These are phyloP conservation scores for Keiferia lycopersicella DNA, from an alignment of 2,888 invertebrate species.

Conservation along the genomic window DNA sequence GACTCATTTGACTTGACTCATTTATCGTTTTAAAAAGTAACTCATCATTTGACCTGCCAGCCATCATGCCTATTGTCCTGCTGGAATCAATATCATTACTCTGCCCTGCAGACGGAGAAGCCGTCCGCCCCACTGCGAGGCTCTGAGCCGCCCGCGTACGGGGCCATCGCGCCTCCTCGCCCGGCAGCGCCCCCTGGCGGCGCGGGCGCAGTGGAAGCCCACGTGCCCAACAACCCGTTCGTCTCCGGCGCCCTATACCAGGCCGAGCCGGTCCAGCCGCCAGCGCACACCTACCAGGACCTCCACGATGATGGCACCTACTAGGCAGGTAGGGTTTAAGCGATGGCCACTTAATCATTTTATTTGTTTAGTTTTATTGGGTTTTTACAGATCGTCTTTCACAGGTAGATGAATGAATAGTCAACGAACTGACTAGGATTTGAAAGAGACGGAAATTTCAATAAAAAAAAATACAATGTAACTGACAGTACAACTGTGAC, in stretches of 20 bases:
- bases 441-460: neutral
- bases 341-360: neutral
- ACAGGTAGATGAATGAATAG: neutral
- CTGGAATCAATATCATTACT: neutral
- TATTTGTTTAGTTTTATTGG: neutral
- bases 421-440: too few relatives aligned
- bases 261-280: conserved; percentile 85
- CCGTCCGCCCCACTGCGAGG: conserved; percentile 66
- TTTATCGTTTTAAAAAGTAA: too few relatives aligned
- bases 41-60: too few relatives aligned
- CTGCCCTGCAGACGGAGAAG: conserved; percentile 55
- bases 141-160: conserved; percentile 63
- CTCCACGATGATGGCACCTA: conserved; percentile 67
- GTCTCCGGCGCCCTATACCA: conserved; percentile 82
- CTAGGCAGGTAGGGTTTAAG: conserved; percentile 38
- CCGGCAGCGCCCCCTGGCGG: conserved; percentile 58
- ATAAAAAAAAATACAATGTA: too few relatives aligned
- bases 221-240: conserved; percentile 82
- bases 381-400: neutral
- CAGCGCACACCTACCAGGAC: conserved; percentile 78
- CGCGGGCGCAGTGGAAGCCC: conserved; percentile 77
- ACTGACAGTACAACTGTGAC: too few relatives aligned
- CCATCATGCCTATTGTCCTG: too few relatives aligned
- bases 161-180: conserved; percentile 59
- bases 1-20: too few relatives aligned